Evolutionary conservation across 1,140 invertebrate species (phyloP), one percentile per base, ranked within the genome.

Genomic region (Globodera ellingtonae): DNA sequence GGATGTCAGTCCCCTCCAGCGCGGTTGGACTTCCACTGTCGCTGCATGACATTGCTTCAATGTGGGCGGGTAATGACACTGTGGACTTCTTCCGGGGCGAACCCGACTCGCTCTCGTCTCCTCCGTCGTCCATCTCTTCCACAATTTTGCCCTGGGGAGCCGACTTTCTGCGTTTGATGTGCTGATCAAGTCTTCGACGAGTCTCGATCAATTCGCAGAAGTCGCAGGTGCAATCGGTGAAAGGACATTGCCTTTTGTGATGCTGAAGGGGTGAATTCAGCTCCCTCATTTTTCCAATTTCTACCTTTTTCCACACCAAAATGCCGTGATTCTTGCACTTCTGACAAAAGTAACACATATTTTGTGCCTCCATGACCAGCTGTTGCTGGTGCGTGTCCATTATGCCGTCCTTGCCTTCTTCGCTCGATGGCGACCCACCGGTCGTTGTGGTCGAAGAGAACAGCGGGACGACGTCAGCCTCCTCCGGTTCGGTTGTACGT

Each of bases 301-400:
- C 50, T 69, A 88, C 85, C 81, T 89, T 88, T 75, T 87, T 89
- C 85, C 84, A 89, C 24, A 87, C 80, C 9, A 88, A 65, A 15
- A 85, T 66, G 47, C 81, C 82, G 72, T 89, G 86, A 72, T 87
- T 87, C 67, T 87, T 87, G 82, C 86, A 87, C 75, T 87, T 87
- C 71, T 87, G 86, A 74, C 86, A 87, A 72, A 87, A 89, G 73
- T 87, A 87, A 67, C 86, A 87, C 87, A 88, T 88, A 75, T 84
- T 84, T 48, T 79, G 71, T 13, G 74, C 79, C 48, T 87, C 83
- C 21, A 72, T 73, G 6, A 75, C 8, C 10, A 82, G 62, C 72
- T 56, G 18, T 44, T 75, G 78, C 24, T 44, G 56, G 35, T 59
- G 67, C 15, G n/a, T 35, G 18, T 47, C 78, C 80, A 44, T 76